Evolutionary conservation across 2,888 invertebrate genomes (phyloP), one percentile per base, ranked within the genome.

Genomic region (Tipula vernalis): DNA sequence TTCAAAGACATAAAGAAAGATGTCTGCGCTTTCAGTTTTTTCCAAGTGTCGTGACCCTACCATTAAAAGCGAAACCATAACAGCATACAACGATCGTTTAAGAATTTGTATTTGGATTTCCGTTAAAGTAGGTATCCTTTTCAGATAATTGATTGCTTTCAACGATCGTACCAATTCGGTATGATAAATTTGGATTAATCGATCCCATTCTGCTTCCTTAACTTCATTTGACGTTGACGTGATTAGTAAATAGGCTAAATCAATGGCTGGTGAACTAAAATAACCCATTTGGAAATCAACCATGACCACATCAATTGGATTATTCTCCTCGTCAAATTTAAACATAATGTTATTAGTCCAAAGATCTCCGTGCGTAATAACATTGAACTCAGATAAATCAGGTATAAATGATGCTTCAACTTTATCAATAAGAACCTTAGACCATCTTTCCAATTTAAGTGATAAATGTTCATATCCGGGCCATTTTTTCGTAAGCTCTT

Each of bases 341-440:
- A 91, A 91, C 89, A 91, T 89, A 89, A 91, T 90, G 88, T 91
- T 91, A 87, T 91, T 91, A 3, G 90, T 88, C 91, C 91, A 91
- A 10, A 91, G 88, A 88, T 91, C 91, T 6, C 91, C 91, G 87
- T 91, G 91, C 87, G 90, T 91, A 6, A 86, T 13, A 1, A 44
- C 44, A 3, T 42, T 44, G 10, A 85, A 85, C 1, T 84, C 36
- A 13, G 28, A 18, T 18, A 44, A 44, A 18, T 86, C 44, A 28
- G 8, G 2, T 86, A 10, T 15, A 51, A 51, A 86, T 15, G 41
- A 8, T 44, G 2, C 71, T 8, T 57, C 13, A 18, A 44, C 15
- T 71, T 71, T 71, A 10, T 41, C 41, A 15, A 41, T 36, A 71
- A 15, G 39, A 36, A 5, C 39, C 12, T 71, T 6, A n/a, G 13